Evolutionary conservation across 2,888 invertebrate genomes (phyloP).

Genomic region (Melangyna quadrimaculata): DNA sequence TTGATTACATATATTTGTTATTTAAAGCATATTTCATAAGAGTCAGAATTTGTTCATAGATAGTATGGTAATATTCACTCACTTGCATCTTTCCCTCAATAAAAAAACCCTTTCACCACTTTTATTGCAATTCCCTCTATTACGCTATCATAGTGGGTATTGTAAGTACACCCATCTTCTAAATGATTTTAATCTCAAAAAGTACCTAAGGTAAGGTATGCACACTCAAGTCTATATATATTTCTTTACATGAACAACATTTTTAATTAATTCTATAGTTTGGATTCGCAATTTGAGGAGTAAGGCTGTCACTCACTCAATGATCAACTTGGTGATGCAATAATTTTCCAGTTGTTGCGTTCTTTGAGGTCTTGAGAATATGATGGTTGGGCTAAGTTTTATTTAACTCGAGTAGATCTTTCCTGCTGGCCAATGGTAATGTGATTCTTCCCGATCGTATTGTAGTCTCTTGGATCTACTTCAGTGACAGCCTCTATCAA

Average conservation of each 20-base stretch:
- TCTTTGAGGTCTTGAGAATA: constrained; percentile 41
- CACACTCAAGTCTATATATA: background rate
- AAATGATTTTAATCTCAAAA: background rate
- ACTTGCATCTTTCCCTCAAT: no score
- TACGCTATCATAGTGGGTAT: background rate
- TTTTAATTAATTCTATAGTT: background rate
- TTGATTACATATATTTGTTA: no score
- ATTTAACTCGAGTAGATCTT: constrained; percentile 60
- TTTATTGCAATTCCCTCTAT: no score
- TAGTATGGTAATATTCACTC: no score
- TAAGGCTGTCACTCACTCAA: constrained; percentile 58
- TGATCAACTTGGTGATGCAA: constrained; percentile 39
- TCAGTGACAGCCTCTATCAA: constrained; percentile 40
- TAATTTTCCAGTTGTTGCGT: constrained; percentile 23
- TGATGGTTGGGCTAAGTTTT: constrained; percentile 58
- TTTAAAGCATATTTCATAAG: no score
- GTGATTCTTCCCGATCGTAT: constrained; percentile 42
- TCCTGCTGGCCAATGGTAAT: constrained; percentile 60
- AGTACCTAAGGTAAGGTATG: background rate
- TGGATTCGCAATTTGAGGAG: constrained; percentile 34
- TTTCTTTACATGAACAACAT: background rate
- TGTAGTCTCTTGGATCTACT: constrained; percentile 13
- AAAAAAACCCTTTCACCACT: no score
- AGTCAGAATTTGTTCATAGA: no score
- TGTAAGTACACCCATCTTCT: background rate